phyloP scores from a whole-genome alignment of 2,888 invertebrate genomes.

The Ganaspis brasiliensis region DNA sequence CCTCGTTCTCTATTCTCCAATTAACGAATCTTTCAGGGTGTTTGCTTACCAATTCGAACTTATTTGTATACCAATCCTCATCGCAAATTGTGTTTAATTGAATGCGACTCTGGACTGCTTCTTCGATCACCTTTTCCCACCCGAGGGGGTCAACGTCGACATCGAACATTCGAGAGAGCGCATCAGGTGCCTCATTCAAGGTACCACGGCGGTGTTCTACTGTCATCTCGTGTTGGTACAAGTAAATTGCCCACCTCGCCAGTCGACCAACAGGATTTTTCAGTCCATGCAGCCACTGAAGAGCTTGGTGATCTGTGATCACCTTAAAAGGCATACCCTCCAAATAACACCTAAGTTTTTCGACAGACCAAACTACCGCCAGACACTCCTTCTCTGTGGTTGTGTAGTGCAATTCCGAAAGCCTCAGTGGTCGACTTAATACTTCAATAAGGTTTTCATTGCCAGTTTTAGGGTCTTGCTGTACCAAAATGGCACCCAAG shows the following conservation, averaged over 20 bases:
- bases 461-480: not conserved
- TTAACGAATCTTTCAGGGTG: not conserved
- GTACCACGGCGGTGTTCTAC: constrained; percentile 53
- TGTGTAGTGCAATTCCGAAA: not conserved
- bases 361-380: constrained; percentile 44
- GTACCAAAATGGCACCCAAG: constrained; percentile 52
- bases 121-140: constrained; percentile 45
- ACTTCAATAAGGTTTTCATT: not conserved
- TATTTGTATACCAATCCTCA: constrained; percentile 49
- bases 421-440: not conserved
- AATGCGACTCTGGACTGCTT: constrained; percentile 29
- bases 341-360: constrained; percentile 50
- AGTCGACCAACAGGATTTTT: constrained; percentile 37
- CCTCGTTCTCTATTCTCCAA: constrained; percentile 26
- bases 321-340: constrained; percentile 48
- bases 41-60: constrained; percentile 19
- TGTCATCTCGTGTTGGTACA: constrained; percentile 46
- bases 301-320: constrained; percentile 55
- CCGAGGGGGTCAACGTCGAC: constrained; percentile 42
- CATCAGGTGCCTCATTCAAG: constrained; percentile 55
- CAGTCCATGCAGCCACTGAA: not conserved
- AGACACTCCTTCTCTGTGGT: not conserved
- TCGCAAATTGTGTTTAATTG: constrained; percentile 28
- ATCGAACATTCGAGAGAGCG: constrained; percentile 50
- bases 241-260: constrained; percentile 54